Base-by-base conservation (phyloP, 2,797 vertebrate species). In the Echeneis naucrates region DNA sequence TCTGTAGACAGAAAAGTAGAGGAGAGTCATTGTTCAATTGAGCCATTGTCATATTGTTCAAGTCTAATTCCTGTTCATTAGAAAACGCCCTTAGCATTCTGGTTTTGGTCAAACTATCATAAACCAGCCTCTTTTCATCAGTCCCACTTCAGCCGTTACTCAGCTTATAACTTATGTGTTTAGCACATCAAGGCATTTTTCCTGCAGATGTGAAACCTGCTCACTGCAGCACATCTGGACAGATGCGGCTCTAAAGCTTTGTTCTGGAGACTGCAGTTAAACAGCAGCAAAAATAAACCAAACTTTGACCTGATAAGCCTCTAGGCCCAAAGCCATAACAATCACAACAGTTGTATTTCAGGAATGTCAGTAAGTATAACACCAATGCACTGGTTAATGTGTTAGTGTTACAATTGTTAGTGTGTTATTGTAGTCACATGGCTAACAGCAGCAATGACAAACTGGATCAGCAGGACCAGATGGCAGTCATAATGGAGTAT, bases 1-100 rank as follows among this genome's bases (percentile, higher is more conserved):
- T 94, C 98, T 98, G 87, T 1, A 90, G 81, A 13, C 78, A 71
- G 42, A 75, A 16, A 51, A 84, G 0, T 72, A 27, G 35, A 76
- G 13, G 13, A 59, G 16, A 62, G 2, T 7, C 10, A 12, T 3
- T 21, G 14, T 51, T 45, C 13, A 35, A 30, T 13, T 30, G 16
- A 30, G 5, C 4, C 14, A 8, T 1, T 35, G 2, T 11, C 13
- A 37, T 8, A n/a, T 32, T 45, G n/a, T n/a, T 45, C 0, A n/a
- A 45, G 17, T 5, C 2, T 19, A 19, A 42, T 14, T 67, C 26
- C 30, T 37, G 7, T 30, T 50, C 16, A 6, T 5, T 17, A 23
- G 13, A 37, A 5, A 17, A 21, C 27, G 0, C 14, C 14, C 26
- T n/a, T 33, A 2, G 32, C 53, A n/a, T 35, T 24, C 2, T 10